Percentiles rank a stretch among this genome's conserved stretches.
Evolutionary conservation across 2,797 vertebrate genomes (phyloP).

Genomic region (Nothura maculosa): DNA sequence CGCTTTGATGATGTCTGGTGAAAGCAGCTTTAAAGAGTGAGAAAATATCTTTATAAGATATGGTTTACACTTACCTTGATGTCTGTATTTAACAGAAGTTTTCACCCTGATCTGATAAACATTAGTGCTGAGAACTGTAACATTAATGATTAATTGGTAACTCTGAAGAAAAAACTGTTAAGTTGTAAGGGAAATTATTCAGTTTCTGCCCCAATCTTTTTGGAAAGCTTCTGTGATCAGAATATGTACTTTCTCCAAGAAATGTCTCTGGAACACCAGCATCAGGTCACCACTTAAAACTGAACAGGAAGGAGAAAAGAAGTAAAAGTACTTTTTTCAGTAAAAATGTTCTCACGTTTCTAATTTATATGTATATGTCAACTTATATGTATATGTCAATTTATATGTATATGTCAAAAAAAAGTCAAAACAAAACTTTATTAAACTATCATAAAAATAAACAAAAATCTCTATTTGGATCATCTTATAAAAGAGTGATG

Average conservation of each 20-base stretch:
- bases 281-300: neutral
- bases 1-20: neutral
- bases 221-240: neutral
- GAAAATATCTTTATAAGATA: accelerated
- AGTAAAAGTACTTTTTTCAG: neutral
- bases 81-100: neutral
- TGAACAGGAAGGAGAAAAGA: accelerated
- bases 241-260: neutral
- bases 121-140: neutral
- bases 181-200: neutral
- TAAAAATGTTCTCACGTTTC: neutral
- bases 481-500: neutral
- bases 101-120: neutral
- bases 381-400: accelerated
- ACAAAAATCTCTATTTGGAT: neutral
- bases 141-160: neutral
- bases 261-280: neutral
- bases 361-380: neutral
- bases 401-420: too few relatives aligned
- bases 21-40: neutral
- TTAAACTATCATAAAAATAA: neutral
- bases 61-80: neutral
- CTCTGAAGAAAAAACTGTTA: neutral
- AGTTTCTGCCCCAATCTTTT: neutral
- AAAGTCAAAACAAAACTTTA: accelerated